Conservation (phyloP, 2,113 vertebrate genomes). For the Dasyprocta punctata region DNA sequence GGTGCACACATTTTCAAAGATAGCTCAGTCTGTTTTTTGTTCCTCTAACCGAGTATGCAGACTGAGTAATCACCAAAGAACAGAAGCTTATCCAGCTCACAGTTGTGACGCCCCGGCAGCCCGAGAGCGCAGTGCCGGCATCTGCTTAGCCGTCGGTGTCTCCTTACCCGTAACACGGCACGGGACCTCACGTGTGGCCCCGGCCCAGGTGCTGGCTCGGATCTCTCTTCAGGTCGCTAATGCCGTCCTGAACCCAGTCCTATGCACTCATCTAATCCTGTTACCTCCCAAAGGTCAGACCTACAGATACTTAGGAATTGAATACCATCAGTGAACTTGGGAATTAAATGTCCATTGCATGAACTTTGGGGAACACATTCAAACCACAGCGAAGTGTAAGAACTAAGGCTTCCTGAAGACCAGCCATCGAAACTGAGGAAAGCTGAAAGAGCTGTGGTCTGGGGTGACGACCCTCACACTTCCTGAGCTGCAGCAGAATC, state of each 20-base stretch:
- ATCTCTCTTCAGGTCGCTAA: not conserved
- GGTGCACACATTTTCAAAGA: not conserved
- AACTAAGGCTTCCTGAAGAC: not conserved
- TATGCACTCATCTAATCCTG: not conserved
- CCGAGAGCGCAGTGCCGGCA: not conserved
- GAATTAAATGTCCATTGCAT: not conserved
- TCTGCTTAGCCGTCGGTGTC: no score
- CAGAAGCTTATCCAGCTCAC: not conserved
- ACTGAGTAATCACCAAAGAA: not conserved
- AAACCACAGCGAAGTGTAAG: not conserved
- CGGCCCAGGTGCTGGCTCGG: not conserved
- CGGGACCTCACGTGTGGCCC: not conserved
- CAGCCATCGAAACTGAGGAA: not conserved
- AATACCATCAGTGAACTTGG: not conserved
- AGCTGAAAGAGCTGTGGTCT: no score
- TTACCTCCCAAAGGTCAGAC: not conserved
- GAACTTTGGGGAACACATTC: not conserved
- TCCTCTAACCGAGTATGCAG: not conserved
- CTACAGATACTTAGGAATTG: not conserved
- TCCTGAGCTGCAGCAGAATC: not conserved
- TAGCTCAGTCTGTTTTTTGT: not conserved
- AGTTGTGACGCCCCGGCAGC: no score
- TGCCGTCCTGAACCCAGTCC: not conserved
- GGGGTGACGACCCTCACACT: accelerated
- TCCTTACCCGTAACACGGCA: no score